These are phyloP conservation scores for Polyploca ridens DNA, from an alignment of 2,888 invertebrate species.

Conservation along the genomic window DNA sequence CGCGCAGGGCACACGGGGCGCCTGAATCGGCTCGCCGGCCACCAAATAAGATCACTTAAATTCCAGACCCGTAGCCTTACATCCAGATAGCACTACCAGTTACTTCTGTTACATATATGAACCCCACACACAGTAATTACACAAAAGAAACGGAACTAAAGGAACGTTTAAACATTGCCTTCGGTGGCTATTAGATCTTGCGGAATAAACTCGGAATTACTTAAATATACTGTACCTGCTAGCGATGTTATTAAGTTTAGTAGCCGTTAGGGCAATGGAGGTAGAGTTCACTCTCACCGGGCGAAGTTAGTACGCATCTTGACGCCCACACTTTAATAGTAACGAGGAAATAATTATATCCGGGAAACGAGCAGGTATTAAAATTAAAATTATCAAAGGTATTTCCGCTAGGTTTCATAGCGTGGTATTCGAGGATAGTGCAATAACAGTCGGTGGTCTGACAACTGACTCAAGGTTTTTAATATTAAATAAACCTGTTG, in stretches of 20 bases:
- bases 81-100: constrained; percentile 71
- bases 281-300: constrained; percentile 34
- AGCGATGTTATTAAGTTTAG: constrained; percentile 53
- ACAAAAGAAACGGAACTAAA: constrained; percentile 73
- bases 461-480: background rate
- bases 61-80: constrained; percentile 73
- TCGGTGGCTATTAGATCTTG: constrained; percentile 51
- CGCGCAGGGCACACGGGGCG: constrained; percentile 60
- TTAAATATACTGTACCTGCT: constrained; percentile 47
- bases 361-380: background rate
- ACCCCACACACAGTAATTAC: constrained; percentile 71
- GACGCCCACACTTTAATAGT: constrained; percentile 18
- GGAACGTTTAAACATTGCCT: constrained; percentile 64
- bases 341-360: constrained; percentile 6
- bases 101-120: constrained; percentile 71
- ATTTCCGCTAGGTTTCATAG: background rate
- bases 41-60: constrained; percentile 82
- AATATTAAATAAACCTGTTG: background rate
- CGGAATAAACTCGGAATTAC: constrained; percentile 54
- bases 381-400: background rate
- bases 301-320: constrained; percentile 29
- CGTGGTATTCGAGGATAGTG: background rate
- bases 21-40: constrained; percentile 66
- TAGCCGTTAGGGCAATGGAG: constrained; percentile 36
- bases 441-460: background rate